Evolutionary conservation across 2,797 vertebrate genomes (phyloP).

Genomic region (Morelia viridis): DNA sequence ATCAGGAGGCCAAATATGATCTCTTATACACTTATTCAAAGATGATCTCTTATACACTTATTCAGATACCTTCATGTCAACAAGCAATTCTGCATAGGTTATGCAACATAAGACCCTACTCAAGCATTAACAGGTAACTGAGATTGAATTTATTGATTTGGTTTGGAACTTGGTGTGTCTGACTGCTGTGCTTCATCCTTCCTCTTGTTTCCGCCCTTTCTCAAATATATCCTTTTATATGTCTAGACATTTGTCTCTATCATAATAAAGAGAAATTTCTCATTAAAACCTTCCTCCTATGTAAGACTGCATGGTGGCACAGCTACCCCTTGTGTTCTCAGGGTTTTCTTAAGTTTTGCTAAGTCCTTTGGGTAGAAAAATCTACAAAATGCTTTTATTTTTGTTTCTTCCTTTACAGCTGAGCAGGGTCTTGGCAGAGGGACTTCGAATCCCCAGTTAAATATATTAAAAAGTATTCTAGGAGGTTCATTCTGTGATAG

Average conservation of each 20-base stretch:
- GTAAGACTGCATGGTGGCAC: neutral
- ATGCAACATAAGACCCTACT: neutral
- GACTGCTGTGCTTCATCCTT: neutral
- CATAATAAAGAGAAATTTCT: neutral
- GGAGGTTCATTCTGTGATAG: neutral
- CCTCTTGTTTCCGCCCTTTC: neutral
- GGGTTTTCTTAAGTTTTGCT: neutral
- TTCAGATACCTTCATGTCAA: neutral
- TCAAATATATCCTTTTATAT: neutral
- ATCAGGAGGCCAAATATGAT: neutral
- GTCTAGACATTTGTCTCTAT: neutral
- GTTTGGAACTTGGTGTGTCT: neutral
- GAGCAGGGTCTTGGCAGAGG: neutral
- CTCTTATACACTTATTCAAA: neutral
- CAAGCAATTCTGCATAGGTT: neutral
- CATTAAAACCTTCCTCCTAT: neutral
- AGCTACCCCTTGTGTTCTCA: neutral
- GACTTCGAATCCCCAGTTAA: neutral
- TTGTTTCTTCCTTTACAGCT: neutral
- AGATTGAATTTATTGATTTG: neutral
- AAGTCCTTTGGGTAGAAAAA: neutral
- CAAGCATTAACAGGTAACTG: neutral
- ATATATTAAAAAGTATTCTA: neutral
- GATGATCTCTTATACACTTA: neutral
- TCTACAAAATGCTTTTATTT: neutral